These are phyloP conservation scores for Leucophora obtusa DNA, from an alignment of 2,888 invertebrate genomes.

Conservation along the genomic window DNA sequence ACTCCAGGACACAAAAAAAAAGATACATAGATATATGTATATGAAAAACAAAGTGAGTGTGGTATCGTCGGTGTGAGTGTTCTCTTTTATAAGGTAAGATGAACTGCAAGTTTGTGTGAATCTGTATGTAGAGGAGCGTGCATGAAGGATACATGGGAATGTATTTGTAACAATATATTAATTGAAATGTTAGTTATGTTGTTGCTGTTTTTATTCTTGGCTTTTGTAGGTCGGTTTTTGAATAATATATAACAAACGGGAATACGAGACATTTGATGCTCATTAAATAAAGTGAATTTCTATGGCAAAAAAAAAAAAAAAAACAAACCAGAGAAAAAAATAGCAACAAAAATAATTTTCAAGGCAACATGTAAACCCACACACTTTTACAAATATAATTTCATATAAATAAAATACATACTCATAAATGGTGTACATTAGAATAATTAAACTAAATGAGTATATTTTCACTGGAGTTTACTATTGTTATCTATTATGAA, in stretches of 20 bases:
- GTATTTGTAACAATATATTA: constrained; percentile 59
- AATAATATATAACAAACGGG: constrained; percentile 75
- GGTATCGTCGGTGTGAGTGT: neutral
- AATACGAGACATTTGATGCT: constrained; percentile 75
- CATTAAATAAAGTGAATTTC: constrained; percentile 76
- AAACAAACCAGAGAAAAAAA: neutral
- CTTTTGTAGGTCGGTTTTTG: constrained; percentile 69
- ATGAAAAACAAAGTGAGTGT: neutral
- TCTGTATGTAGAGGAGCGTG: constrained; percentile 8
- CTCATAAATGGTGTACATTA: constrained; percentile 32
- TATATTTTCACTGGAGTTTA: constrained; percentile 25
- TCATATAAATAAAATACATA: too few species aligned
- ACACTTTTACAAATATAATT: neutral
- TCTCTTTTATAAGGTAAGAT: neutral
- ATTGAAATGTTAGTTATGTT: constrained; percentile 57
- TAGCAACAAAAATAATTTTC: neutral
- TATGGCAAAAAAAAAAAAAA: constrained; percentile 39
- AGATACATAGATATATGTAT: neutral
- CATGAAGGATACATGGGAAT: constrained; percentile 22
- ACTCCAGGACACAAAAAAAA: constrained; percentile 66
- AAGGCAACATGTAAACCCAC: too few species aligned
- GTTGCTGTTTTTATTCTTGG: constrained; percentile 50
- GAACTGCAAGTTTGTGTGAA: neutral
- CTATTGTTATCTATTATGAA: constrained; percentile 6
- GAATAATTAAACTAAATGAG: constrained; percentile 53